Evolutionary conservation across 2,888 invertebrate species (phyloP).

Genomic region (Gisinianus flammeolus): DNA sequence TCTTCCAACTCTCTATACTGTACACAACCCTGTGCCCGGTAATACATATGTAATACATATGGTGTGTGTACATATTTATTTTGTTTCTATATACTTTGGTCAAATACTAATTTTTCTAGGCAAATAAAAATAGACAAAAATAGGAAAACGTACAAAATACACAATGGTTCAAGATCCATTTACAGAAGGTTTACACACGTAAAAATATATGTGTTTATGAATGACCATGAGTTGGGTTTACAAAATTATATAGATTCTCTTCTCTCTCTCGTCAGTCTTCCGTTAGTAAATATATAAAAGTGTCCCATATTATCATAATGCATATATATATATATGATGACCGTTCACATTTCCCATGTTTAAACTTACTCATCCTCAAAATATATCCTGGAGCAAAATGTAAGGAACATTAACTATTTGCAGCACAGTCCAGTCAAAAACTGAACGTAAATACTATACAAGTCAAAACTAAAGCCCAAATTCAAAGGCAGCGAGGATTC

Average conservation of each 20-base stretch:
- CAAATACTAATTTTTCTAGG: neutral
- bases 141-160: neutral
- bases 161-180: neutral
- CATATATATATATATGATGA: neutral
- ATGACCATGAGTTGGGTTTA: neutral
- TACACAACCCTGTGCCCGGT: too few relatives aligned
- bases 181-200: neutral
- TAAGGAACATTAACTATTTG: neutral
- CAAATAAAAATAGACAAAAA: neutral
- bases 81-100: neutral
- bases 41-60: neutral
- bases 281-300: neutral
- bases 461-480: neutral
- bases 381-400: neutral
- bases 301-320: too few relatives aligned
- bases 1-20: neutral
- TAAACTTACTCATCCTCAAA: neutral
- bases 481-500: neutral
- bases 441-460: neutral
- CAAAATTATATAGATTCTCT: neutral
- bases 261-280: neutral
- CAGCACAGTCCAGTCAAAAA: too few relatives aligned
- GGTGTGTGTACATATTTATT: neutral
- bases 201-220: neutral
- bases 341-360: neutral